These are phyloP conservation scores for Macaca mulatta DNA, from an alignment of 2,113 vertebrate genomes.

Conservation along the genomic window DNA sequence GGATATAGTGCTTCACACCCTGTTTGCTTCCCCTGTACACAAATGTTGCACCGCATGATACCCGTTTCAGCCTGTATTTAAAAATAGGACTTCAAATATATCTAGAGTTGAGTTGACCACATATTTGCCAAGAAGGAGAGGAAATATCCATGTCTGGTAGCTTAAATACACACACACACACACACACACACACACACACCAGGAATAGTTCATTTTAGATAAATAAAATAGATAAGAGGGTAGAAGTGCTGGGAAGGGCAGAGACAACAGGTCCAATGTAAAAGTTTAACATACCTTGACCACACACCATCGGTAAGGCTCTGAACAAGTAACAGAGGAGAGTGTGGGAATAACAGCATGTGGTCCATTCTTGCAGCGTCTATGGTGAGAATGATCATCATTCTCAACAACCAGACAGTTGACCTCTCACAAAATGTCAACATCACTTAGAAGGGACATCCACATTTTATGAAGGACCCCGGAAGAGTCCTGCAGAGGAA, in stretches of 20 bases:
- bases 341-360: neutral
- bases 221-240: neutral
- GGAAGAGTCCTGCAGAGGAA: neutral
- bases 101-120: neutral
- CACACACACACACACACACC: neutral
- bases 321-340: neutral
- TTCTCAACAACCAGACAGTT: neutral
- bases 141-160: neutral
- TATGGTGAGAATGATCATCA: neutral
- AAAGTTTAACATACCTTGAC: too few relatives aligned
- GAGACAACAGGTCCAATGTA: neutral
- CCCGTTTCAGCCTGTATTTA: neutral
- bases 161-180: neutral
- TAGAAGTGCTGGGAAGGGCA: too few relatives aligned
- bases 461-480: neutral
- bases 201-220: neutral
- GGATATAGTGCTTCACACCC: neutral
- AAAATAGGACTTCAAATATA: neutral
- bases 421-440: neutral
- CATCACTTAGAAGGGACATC: neutral
- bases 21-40: neutral
- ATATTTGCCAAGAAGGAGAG: neutral
- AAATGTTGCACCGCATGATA: neutral
- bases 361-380: neutral
- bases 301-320: fast-evolving